A percentile compares a stretch with the other conserved stretches of the same genome.
phyloP scores from a whole-genome alignment of 2,797 vertebrate species.

The Periophthalmus magnuspinnatus region DNA sequence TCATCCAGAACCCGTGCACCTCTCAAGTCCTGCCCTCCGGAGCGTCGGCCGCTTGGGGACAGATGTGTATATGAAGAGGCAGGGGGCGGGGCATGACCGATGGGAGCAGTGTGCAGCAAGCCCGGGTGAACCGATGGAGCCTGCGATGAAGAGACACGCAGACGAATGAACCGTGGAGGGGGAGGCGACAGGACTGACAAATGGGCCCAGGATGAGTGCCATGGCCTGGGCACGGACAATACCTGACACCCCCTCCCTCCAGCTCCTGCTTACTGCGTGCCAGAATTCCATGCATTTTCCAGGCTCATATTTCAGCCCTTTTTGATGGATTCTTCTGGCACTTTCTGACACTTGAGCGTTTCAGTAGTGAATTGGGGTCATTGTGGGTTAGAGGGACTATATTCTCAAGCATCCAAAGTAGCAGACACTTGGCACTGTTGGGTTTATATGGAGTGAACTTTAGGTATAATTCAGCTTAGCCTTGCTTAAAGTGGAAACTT shows the following conservation, averaged over 20 bases:
- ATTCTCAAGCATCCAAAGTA: neutral
- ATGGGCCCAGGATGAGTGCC: slow-evolving; percentile 57
- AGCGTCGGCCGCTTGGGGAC: slow-evolving; percentile 42
- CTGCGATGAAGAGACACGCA: slow-evolving; percentile 68
- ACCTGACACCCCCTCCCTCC: slow-evolving; percentile 51
- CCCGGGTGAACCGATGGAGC: slow-evolving; percentile 68
- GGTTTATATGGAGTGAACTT: neutral
- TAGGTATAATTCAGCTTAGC: slow-evolving; percentile 4
- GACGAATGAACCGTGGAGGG: slow-evolving; percentile 63
- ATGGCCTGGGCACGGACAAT: slow-evolving; percentile 53
- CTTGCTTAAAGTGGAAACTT: neutral
- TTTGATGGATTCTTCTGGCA: slow-evolving; percentile 8
- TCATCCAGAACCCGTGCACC: neutral
- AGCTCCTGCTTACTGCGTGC: no score
- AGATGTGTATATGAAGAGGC: slow-evolving; percentile 61
- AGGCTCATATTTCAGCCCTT: neutral
- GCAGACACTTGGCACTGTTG: neutral
- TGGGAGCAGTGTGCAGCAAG: slow-evolving; percentile 61
- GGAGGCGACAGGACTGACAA: slow-evolving; percentile 69
- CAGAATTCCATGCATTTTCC: slow-evolving; percentile 8
- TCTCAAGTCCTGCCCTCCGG: slow-evolving; percentile 35
- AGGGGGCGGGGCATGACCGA: slow-evolving; percentile 60
- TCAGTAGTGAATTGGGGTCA: slow-evolving; percentile 8
- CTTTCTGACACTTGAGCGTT: slow-evolving; percentile 2
- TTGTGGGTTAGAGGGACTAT: slow-evolving; percentile 4